Evolutionary conservation across 2,888 invertebrate species (phyloP).

Genomic region (Lasioglossum villosulum): DNA sequence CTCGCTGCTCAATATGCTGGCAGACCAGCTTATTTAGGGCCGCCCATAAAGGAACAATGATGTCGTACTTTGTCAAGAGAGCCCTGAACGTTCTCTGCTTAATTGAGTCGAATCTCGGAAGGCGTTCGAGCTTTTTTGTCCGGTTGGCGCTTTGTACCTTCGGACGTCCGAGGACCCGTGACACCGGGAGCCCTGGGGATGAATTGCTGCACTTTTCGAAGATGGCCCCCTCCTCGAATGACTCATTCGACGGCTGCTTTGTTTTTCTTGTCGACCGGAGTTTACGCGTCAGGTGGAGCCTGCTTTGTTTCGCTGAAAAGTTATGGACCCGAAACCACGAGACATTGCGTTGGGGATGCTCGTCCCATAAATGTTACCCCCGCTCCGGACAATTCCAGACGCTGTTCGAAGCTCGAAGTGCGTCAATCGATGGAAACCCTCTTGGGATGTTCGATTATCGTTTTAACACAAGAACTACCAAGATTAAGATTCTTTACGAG

Average conservation of each 20-base stretch:
- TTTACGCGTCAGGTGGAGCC: slow-evolving; percentile 12
- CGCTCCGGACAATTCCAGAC: neutral
- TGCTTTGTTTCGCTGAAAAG: neutral
- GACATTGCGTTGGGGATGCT: neutral
- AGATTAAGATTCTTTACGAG: no score
- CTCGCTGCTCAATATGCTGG: slow-evolving; percentile 77
- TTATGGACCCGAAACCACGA: neutral
- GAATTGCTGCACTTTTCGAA: slow-evolving; percentile 7
- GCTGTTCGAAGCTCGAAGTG: neutral
- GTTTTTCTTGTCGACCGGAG: neutral
- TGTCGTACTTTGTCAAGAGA: slow-evolving; percentile 81
- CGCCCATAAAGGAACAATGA: slow-evolving; percentile 81
- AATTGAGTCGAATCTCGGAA: slow-evolving; percentile 81
- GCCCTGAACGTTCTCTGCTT: slow-evolving; percentile 70
- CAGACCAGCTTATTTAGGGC: slow-evolving; percentile 78
- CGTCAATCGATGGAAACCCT: neutral
- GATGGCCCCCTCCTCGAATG: neutral
- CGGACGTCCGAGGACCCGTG: neutral
- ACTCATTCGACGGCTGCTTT: neutral
- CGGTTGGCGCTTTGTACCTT: slow-evolving; percentile 30
- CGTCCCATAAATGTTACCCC: neutral
- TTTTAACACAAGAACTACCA: no score
- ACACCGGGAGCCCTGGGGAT: neutral
- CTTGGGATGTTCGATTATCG: neutral
- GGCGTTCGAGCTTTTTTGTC: slow-evolving; percentile 66